Evolutionary conservation across 2,113 vertebrate species (phyloP).

Genomic region (Neolamprologus hecqui): DNA sequence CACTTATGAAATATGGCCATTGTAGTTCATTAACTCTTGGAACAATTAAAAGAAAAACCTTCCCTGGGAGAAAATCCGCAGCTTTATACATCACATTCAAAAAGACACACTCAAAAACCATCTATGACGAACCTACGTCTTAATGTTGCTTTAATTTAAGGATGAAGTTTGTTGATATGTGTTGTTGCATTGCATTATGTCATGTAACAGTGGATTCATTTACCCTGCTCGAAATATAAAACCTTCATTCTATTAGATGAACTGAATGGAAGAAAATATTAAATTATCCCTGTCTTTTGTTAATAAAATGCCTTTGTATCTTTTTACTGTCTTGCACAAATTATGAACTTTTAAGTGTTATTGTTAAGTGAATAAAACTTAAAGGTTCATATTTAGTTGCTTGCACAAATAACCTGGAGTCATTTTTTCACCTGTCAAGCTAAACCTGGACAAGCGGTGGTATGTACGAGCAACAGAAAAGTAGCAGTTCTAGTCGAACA

Average conservation of each 20-base stretch:
- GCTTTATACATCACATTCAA: background rate
- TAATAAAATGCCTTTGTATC: background rate
- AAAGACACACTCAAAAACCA: background rate
- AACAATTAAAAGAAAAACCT: background rate
- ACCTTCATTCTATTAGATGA: background rate
- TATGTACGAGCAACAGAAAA: background rate
- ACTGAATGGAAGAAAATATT: background rate
- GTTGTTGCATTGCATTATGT: background rate
- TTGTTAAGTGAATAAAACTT: background rate
- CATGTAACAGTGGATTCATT: background rate
- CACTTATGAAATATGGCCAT: slow-evolving; percentile 7
- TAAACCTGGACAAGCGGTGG: background rate
- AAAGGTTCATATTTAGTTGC: background rate
- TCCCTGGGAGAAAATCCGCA: background rate
- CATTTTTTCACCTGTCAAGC: background rate
- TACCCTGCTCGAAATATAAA: background rate
- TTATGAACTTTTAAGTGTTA: background rate
- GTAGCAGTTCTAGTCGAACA: background rate
- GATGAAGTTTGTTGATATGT: background rate
- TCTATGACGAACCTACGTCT: background rate
- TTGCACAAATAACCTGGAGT: background rate
- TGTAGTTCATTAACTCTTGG: background rate
- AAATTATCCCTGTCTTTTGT: background rate
- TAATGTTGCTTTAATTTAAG: background rate
- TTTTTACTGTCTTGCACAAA: background rate